These are phyloP conservation scores for Lordiphosa andalusiaca DNA, from an alignment of 2,888 invertebrate genomes.

Conservation along the genomic window DNA sequence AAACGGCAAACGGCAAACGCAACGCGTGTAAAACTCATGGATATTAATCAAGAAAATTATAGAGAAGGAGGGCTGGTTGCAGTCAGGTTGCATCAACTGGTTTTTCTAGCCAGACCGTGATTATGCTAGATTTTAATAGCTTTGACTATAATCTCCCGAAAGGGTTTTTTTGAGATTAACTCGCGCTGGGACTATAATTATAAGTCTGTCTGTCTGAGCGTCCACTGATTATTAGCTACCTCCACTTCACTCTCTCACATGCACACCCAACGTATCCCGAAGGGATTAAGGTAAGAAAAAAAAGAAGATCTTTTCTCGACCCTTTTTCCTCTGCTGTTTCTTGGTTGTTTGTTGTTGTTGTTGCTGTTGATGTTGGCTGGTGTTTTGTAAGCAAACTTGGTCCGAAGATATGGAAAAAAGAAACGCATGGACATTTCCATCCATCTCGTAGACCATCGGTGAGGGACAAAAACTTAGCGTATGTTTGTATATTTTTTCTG, in stretches of 20 bases:
- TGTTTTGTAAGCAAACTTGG: slow-evolving; percentile 66
- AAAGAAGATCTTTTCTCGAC: slow-evolving; percentile 25
- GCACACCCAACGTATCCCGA: slow-evolving; percentile 41
- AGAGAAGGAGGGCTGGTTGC: slow-evolving; percentile 37
- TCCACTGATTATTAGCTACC: slow-evolving; percentile 65
- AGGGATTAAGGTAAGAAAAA: slow-evolving; percentile 56
- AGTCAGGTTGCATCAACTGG: slow-evolving; percentile 31
- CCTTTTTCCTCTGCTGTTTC: slow-evolving; percentile 43
- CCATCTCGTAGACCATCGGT: slow-evolving; percentile 31
- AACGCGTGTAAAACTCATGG: slow-evolving; percentile 63
- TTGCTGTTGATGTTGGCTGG: slow-evolving; percentile 44
- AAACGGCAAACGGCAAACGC: slow-evolving; percentile 7
- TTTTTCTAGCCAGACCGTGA: slow-evolving; percentile 36
- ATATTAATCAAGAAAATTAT: slow-evolving; percentile 73
- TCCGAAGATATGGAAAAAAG: slow-evolving; percentile 6
- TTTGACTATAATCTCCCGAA: slow-evolving; percentile 63
- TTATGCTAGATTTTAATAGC: slow-evolving; percentile 72
- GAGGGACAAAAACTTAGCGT: slow-evolving; percentile 39
- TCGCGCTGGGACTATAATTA: slow-evolving; percentile 37
- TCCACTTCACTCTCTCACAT: slow-evolving; percentile 30
- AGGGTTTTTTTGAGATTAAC: slow-evolving; percentile 47
- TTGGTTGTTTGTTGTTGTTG: slow-evolving; percentile 23
- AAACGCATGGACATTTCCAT: slow-evolving; percentile 29
- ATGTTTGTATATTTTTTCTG: slow-evolving; percentile 40
- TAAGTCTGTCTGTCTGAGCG: slow-evolving; percentile 25